Evolutionary conservation across 1,140 invertebrate genomes (phyloP).

Genomic region (Leptopilina boulardi): DNA sequence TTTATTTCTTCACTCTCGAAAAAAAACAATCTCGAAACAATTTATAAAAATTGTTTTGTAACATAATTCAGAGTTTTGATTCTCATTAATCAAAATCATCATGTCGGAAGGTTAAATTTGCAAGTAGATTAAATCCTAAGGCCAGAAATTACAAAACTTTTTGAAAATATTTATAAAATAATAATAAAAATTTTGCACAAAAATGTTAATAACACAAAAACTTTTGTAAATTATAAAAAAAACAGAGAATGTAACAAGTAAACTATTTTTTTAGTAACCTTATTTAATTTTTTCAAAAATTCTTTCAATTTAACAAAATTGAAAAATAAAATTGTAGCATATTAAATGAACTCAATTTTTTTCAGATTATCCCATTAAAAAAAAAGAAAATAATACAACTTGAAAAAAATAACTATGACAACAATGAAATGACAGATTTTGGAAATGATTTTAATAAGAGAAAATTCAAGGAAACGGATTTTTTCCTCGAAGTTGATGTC

Average conservation of each 20-base stretch:
- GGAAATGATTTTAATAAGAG: background rate
- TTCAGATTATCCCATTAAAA: background rate
- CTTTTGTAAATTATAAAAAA: too few relatives aligned
- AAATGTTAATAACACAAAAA: background rate
- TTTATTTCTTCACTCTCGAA: background rate
- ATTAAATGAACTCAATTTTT: too few relatives aligned
- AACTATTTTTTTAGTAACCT: too few relatives aligned
- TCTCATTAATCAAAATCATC: background rate
- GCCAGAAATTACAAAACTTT: background rate
- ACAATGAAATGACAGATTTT: background rate
- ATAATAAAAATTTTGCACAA: background rate
- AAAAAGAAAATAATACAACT: too few relatives aligned
- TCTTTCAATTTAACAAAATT: too few relatives aligned
- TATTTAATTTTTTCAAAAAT: too few relatives aligned
- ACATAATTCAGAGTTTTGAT: background rate
- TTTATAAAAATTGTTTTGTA: background rate
- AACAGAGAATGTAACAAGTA: too few relatives aligned
- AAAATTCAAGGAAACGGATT: background rate
- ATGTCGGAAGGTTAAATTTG: background rate
- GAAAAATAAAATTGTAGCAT: too few relatives aligned
- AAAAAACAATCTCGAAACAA: background rate
- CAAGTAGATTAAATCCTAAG: background rate
- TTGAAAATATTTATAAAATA: background rate
- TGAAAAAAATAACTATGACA: background rate
- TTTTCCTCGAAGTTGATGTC: background rate